Evolutionary conservation across 2,888 invertebrate genomes (phyloP).

Genomic region (Empis stercorea): DNA sequence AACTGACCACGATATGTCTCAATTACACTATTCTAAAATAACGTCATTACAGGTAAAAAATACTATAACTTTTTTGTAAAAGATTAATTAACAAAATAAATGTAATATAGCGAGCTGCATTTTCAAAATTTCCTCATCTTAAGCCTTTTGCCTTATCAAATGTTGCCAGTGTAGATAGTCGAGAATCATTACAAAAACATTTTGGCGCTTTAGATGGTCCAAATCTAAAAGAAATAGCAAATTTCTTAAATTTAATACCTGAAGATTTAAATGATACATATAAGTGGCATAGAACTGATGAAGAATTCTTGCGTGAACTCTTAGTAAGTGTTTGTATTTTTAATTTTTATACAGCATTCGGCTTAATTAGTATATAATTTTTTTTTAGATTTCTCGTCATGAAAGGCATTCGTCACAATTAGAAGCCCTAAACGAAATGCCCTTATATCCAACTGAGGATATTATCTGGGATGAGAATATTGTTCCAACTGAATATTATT

Average conservation of each 20-base stretch:
- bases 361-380: not conserved
- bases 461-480: conserved; percentile 99
- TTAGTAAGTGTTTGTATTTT: conserved; percentile 45
- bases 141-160: conserved; percentile 81
- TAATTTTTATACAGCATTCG: no score
- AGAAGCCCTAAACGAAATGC: conserved; percentile 93
- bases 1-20: conserved; percentile 86
- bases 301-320: conserved; percentile 70
- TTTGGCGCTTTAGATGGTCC: conserved; percentile 60
- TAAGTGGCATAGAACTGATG: conserved; percentile 64
- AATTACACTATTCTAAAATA: conserved; percentile 84
- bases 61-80: conserved; percentile 1
- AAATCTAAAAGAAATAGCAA: conserved; percentile 73
- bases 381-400: conserved; percentile 55
- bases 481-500: conserved; percentile 94
- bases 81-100: not conserved
- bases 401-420: conserved; percentile 83
- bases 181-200: conserved; percentile 59
- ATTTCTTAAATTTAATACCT: conserved; percentile 77
- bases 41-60: conserved; percentile 66
- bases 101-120: conserved; percentile 67
- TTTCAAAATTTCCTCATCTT: conserved; percentile 79
- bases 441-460: conserved; percentile 94
- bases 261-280: conserved; percentile 49
- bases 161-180: conserved; percentile 88